Evolutionary conservation across 2,113 vertebrate genomes (phyloP).

Genomic region (Malurus melanocephalus): DNA sequence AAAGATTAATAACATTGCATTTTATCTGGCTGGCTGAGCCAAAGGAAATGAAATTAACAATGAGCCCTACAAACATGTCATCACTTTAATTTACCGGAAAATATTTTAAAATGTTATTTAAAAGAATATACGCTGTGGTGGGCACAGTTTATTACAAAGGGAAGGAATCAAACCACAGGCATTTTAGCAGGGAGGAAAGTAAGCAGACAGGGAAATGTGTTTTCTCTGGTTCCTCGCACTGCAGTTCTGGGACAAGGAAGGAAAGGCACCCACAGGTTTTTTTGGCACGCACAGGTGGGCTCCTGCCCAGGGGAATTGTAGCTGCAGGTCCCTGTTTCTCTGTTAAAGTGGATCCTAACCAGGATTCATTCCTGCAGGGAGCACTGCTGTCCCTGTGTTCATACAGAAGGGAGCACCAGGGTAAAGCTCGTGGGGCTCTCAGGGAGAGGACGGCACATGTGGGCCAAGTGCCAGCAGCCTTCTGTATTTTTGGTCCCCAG

Average conservation of each 20-base stretch:
- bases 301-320: not conserved
- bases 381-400: not conserved
- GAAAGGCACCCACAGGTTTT: not conserved
- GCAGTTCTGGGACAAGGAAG: not conserved
- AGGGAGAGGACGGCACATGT: not conserved
- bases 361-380: not conserved
- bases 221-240: not conserved
- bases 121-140: conserved; percentile 25
- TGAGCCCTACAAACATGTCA: conserved; percentile 64
- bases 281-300: accelerated
- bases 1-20: conserved; percentile 63
- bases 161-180: not conserved
- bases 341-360: not conserved
- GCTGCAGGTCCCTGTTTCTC: not conserved
- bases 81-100: conserved; percentile 65
- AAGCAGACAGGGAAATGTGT: not conserved
- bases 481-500: not conserved
- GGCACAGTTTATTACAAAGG: conserved; percentile 30
- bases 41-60: conserved; percentile 73
- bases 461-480: not conserved
- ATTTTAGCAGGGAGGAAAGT: not conserved
- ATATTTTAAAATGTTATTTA: conserved; percentile 63
- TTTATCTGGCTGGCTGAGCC: conserved; percentile 64
- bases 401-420: not conserved
- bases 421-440: not conserved